Evolutionary conservation across 1,140 invertebrate genomes (phyloP), one percentile per base, ranked within the genome.

Genomic region (Chrysoperla carnea): DNA sequence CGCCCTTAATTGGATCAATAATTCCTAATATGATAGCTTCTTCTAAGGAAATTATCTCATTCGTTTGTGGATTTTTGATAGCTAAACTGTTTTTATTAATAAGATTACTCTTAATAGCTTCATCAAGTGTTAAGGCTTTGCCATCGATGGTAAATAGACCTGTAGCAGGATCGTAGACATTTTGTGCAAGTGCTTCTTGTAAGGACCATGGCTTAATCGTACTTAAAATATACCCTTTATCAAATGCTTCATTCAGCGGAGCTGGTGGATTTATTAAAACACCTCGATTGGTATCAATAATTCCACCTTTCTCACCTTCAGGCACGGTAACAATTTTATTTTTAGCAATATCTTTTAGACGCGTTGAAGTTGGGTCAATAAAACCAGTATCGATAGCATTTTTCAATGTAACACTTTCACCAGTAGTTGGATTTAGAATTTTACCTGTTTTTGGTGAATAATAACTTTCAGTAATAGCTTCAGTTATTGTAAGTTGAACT

Each of bases 121-220:
- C 76, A 41, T 84, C 77, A 5, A 95, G 58, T 14, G 82, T 87
- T 47, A 84, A 68, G 37, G 66, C 67, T 37, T 76, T 71, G 17
- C 76, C 73, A 49, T 86, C 78, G 36, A 81, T 76, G 27, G 76
- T 76, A 42, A 83, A 77, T 37, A 78, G 72, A 5, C 85, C 84
- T 40, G 78, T 81, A 38, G 76, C 69, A 0, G 75, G 63, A 58
- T 92, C 76, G 58, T 90, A 89, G 42, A 84, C 68, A 43, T 84
- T 78, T 61, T 82, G 77, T 33, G 84, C 76, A 37, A 94, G 63
- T 38, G 84, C 83, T 70, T 94, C 85, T 59, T 88, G 80, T 29
- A 95, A 60, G 2, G 81, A 81, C 70, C 76, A 78, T 6, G 81
- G 84, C 57, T 81, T 82, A 46, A 73, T 70, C 28, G 77, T 77